Conservation (phyloP, 2,888 invertebrate genomes). For the Vesta saturnalis region DNA sequence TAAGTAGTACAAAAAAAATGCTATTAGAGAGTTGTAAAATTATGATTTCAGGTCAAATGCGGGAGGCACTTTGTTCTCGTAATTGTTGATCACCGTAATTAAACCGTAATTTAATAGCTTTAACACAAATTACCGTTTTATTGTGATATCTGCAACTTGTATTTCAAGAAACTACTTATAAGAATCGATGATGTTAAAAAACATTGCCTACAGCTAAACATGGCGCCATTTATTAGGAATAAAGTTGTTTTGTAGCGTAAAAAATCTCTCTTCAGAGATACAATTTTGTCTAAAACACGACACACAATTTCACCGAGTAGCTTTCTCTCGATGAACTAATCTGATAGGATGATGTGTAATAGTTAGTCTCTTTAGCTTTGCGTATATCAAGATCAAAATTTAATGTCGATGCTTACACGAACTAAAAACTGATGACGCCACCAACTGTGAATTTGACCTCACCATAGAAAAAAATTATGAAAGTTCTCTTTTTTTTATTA, state of each 20-base stretch:
- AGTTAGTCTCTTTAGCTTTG: conserved; percentile 1
- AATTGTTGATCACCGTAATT: conserved; percentile 4
- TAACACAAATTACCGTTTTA: conserved; percentile 5
- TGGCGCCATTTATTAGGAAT: conserved; percentile 2
- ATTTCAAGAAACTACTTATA: neutral
- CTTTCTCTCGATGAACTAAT: conserved; percentile 26
- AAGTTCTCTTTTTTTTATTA: neutral
- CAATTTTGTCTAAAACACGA: conserved; percentile 8
- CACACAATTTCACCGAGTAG: conserved; percentile 22
- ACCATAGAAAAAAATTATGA: neutral
- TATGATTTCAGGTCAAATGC: neutral
- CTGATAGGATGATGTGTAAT: conserved; percentile 17
- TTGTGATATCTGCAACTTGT: neutral
- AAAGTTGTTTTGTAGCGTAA: neutral
- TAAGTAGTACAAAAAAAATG: neutral
- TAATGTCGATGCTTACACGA: neutral
- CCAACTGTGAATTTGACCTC: neutral
- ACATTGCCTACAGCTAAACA: conserved; percentile 5
- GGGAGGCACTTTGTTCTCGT: neutral
- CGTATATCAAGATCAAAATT: neutral
- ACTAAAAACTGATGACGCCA: neutral
- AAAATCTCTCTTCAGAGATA: neutral
- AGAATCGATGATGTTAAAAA: conserved; percentile 1
- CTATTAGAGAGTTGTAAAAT: neutral
- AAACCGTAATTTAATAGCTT: neutral